Percentiles rank a stretch among this genome's conserved stretches.
Evolutionary conservation across 2,797 vertebrate species (phyloP).

Genomic region (Eurystomus glaucurus): DNA sequence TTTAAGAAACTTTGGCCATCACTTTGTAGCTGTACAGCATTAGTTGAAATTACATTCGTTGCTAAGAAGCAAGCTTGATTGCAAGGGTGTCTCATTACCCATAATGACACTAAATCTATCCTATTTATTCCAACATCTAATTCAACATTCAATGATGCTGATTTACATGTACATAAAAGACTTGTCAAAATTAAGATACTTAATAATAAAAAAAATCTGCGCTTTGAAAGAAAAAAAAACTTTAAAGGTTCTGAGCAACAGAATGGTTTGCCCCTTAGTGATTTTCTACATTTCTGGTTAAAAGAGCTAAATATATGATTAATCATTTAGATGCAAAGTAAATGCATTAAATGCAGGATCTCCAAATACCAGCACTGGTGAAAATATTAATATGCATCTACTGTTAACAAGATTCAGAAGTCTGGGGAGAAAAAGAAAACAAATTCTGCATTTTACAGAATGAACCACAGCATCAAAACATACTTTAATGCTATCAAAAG

Average conservation of each 20-base stretch:
- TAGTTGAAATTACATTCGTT: slow-evolving; percentile 45
- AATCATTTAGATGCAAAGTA: slow-evolving; percentile 12
- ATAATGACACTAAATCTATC: slow-evolving; percentile 62
- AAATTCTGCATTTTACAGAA: neutral
- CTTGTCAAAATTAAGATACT: slow-evolving; percentile 29
- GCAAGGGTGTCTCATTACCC: slow-evolving; percentile 57
- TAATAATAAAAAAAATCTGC: neutral
- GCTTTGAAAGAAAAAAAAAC: neutral
- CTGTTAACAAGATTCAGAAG: neutral
- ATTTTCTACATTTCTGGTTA: neutral
- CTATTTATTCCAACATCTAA: slow-evolving; percentile 66
- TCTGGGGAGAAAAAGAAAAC: neutral
- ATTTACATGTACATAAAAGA: slow-evolving; percentile 45
- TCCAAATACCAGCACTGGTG: neutral
- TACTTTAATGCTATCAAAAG: slow-evolving; percentile 4
- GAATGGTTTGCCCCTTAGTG: neutral
- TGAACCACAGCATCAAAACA: neutral
- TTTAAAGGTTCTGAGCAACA: neutral
- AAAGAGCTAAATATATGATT: slow-evolving; percentile 6
- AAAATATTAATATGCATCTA: slow-evolving; percentile 30
- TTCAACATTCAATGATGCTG: slow-evolving; percentile 20
- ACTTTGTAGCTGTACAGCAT: neutral
- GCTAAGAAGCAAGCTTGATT: slow-evolving; percentile 66
- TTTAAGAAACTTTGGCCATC: slow-evolving; percentile 13
- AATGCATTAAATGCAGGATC: neutral